Conservation (phyloP, 2,888 invertebrate genomes). For the Chorisops tibialis region DNA sequence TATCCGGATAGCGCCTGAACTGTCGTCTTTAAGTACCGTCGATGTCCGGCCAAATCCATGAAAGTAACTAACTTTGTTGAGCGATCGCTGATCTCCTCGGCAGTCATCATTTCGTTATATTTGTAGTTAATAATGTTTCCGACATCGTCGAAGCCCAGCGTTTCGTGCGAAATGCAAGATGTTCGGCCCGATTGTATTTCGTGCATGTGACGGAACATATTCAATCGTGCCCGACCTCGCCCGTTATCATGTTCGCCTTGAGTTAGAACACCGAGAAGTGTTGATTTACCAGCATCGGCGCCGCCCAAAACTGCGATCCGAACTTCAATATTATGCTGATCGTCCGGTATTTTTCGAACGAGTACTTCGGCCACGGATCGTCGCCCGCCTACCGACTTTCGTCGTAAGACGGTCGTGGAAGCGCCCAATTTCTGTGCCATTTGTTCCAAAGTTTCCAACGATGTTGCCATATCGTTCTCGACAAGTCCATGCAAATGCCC, state of each 20-base stretch:
- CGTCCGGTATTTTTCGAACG: constrained; percentile 83
- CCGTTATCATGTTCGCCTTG: constrained; percentile 97
- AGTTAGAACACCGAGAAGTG: constrained; percentile 90
- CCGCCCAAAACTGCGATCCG: constrained; percentile 91
- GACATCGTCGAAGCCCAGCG: constrained; percentile 88
- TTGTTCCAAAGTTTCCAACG: constrained; percentile 75
- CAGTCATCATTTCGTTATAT: constrained; percentile 82
- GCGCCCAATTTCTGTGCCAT: constrained; percentile 91
- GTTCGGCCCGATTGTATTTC: constrained; percentile 93
- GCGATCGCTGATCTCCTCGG: constrained; percentile 89
- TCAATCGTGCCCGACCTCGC: constrained; percentile 86
- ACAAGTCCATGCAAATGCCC: constrained; percentile 83
- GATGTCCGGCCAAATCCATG: constrained; percentile 93
- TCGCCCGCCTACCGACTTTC: constrained; percentile 56
- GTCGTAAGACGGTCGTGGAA: constrained; percentile 69
- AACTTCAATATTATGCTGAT: constrained; percentile 84
- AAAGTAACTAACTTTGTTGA: constrained; percentile 92
- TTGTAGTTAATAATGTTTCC: constrained; percentile 87
- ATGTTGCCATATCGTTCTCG: constrained; percentile 79
- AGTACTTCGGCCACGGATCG: constrained; percentile 82
- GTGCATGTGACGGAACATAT: constrained; percentile 92
- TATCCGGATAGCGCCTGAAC: constrained; percentile 91
- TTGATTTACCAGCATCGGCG: constrained; percentile 96
- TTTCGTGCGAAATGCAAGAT: constrained; percentile 93
- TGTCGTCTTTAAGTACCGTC: constrained; percentile 93